Base-by-base conservation (phyloP, 2,113 vertebrate genomes). In the Brachypodius melanocephalos region DNA sequence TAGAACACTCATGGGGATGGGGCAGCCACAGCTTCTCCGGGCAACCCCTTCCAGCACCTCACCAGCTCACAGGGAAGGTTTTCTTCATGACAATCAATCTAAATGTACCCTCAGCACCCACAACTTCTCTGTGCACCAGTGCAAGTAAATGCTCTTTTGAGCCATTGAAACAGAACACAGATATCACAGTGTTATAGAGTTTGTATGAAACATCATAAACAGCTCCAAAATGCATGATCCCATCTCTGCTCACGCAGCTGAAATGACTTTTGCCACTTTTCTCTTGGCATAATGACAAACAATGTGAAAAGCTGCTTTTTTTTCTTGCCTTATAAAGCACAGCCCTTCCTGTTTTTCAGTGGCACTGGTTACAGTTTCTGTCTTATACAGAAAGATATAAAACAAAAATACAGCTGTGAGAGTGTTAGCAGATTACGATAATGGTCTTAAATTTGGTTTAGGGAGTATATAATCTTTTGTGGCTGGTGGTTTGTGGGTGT, bases 371-470 rank as follows among this genome's bases (percentile, higher is more conserved):
- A 11, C 5, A 42, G 19, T 36, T 28, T 14, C 43, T 79, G 14
- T 40, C 38, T 68, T 48, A 21, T 3, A 73, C 36, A 40, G 34
- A 73, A 57, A 87, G 40, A 57, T 54, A 69, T 62, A 52, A 91
- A 89, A 20, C 8, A 59, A 85, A 91, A 85, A 61, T 79, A 68
- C 32, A 89, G 29, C 80, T 71, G 34, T 42, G 38, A 93, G 62
- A 82, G 14, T 76, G 40, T 82, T 91, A 85, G 17, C 48, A 9
- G 57, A 82, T 93, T 93, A 94, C 6, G 22, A 32, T 91, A 89
- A 93, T 88, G 49, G 45, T 65, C 62, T 93, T 79, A 82, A 95
- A 82, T 89, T 88, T 85, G 71, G 45, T 93, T 85, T 69, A 90
- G 74, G 62, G 42, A 90, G 34, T 43, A 17, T 48, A 28, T 65